Conservation (phyloP, 2,888 invertebrate genomes). For the Lymantria dispar region DNA sequence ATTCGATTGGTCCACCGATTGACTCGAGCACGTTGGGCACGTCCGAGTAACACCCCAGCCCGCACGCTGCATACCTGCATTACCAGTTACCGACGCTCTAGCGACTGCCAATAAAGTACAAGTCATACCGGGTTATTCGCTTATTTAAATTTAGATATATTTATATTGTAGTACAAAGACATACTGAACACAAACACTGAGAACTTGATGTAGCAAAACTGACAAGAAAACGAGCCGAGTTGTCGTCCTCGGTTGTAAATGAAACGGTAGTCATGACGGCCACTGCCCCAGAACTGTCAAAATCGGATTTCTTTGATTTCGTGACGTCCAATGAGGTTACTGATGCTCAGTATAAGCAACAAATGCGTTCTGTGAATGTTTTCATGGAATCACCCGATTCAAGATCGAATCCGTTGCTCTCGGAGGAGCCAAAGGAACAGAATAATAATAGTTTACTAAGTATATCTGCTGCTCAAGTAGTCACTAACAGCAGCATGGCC, state of each 20-base stretch:
- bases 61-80: slow-evolving; percentile 44
- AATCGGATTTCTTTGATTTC: slow-evolving; percentile 95
- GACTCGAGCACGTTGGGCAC: slow-evolving; percentile 55
- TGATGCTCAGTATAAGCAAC: slow-evolving; percentile 86
- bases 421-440: slow-evolving; percentile 80
- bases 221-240: slow-evolving; percentile 53
- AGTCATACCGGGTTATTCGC: slow-evolving; percentile 77
- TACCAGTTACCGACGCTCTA: slow-evolving; percentile 80
- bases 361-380: slow-evolving; percentile 86
- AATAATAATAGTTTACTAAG: slow-evolving; percentile 84
- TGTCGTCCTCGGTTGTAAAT: slow-evolving; percentile 67
- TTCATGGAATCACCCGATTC: slow-evolving; percentile 84
- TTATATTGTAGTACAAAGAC: slow-evolving; percentile 77
- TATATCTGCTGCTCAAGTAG: slow-evolving; percentile 49
- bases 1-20: slow-evolving; percentile 78
- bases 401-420: slow-evolving; percentile 73
- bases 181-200: slow-evolving; percentile 43
- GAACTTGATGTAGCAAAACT: slow-evolving; percentile 55
- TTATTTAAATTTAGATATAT: slow-evolving; percentile 74
- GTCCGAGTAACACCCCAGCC: slow-evolving; percentile 64
- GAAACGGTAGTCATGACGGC: slow-evolving; percentile 92
- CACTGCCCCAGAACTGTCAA: slow-evolving; percentile 92
- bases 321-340: slow-evolving; percentile 91
- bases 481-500: slow-evolving; percentile 52
- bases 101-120: slow-evolving; percentile 81